A percentile compares a stretch with the other conserved stretches of the same genome.
These are phyloP conservation scores for Cepphus grylle DNA, from an alignment of 2,113 vertebrate species.

Conservation along the genomic window DNA sequence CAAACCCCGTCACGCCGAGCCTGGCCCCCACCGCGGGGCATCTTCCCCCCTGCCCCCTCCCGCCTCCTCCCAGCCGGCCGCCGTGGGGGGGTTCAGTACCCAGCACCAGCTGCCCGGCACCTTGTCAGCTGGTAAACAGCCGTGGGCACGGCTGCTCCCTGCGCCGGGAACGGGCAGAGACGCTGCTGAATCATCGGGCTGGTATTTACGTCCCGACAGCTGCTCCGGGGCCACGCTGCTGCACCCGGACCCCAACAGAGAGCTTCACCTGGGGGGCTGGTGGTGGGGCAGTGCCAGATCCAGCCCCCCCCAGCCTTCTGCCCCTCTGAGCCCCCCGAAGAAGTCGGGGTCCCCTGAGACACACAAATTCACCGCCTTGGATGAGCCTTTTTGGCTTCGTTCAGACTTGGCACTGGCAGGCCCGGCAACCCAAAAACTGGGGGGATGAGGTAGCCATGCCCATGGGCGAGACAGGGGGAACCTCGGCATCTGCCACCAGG, in stretches of 20 bases:
- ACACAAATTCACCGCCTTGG: neutral
- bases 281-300: accelerated
- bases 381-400: accelerated
- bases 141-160: neutral
- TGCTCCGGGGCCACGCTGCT: neutral
- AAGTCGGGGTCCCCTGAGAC: accelerated
- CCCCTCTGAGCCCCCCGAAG: neutral
- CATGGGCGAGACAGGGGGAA: accelerated
- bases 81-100: neutral
- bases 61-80: accelerated
- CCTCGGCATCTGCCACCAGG: neutral
- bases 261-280: neutral
- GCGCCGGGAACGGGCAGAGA: neutral
- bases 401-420: neutral
- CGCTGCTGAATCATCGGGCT: neutral
- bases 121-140: neutral
- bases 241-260: neutral
- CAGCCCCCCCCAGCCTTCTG: neutral
- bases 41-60: neutral
- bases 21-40: accelerated
- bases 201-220: conserved; percentile 18
- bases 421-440: accelerated
- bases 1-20: neutral
- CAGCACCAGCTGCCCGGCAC: neutral
- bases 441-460: neutral